A percentile compares a stretch with the other conserved stretches of the same genome.
phyloP scores from a whole-genome alignment of 1,140 invertebrate species.

The Apis mellifera region Amel_HAv3.1 CM009942.2:9634001-9634500 shows the following conservation, averaged over 20 bases:
- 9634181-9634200: slow-evolving; percentile 48
- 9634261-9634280: slow-evolving; percentile 40
- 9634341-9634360: too few species aligned
- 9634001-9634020: not conserved
- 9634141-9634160: slow-evolving; percentile 49
- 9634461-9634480: slow-evolving; percentile 57
- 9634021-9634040: not conserved
- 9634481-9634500: slow-evolving; percentile 56
- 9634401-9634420: not conserved
- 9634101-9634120: slow-evolving; percentile 16
- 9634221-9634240: slow-evolving; percentile 63
- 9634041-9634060: not conserved
- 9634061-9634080: not conserved
- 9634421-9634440: slow-evolving; percentile 45
- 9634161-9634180: slow-evolving; percentile 48
- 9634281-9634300: slow-evolving; percentile 45
- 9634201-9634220: slow-evolving; percentile 58
- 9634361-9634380: too few species aligned
- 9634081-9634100: not conserved
- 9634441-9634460: slow-evolving; percentile 48
- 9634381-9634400: slow-evolving; percentile 2
- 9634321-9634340: too few species aligned
- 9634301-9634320: slow-evolving; percentile 8
- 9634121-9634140: slow-evolving; percentile 47
- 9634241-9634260: slow-evolving; percentile 59